phyloP scores from a whole-genome alignment of 2,888 invertebrate species.

The Opisthograptis luteolata region DNA sequence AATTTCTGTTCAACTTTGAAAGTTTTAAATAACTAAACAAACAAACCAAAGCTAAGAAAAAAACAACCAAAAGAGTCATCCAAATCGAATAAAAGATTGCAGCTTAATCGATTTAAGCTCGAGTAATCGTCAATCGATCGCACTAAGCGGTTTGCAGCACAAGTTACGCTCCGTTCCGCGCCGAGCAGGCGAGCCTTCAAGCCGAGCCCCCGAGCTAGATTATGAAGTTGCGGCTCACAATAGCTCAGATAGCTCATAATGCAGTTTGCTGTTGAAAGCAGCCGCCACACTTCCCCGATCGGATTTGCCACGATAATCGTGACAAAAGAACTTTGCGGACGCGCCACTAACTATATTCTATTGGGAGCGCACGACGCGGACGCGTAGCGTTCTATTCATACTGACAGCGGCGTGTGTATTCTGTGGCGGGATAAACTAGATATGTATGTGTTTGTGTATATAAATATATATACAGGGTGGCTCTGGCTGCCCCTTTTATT shows the following conservation, averaged over 20 bases:
- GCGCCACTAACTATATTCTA: conserved; percentile 58
- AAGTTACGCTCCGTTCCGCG: conserved; percentile 49
- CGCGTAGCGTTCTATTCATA: conserved; percentile 67
- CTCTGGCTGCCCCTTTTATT: too few relatives aligned
- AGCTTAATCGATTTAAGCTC: conserved; percentile 12
- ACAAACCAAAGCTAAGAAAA: not conserved
- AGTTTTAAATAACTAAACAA: too few relatives aligned
- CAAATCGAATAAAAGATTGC: not conserved
- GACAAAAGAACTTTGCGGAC: conserved; percentile 82
- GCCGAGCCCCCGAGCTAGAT: conserved; percentile 58
- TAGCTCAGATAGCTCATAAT: conserved; percentile 80
- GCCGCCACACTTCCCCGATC: conserved; percentile 79
- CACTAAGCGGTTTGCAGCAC: conserved; percentile 24
- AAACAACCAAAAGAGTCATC: not conserved
- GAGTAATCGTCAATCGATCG: conserved; percentile 7
- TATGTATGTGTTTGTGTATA: too few relatives aligned
- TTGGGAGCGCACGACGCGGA: conserved; percentile 59
- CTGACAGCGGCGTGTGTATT: conserved; percentile 35
- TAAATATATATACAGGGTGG: too few relatives aligned
- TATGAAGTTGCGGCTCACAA: conserved; percentile 65
- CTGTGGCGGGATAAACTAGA: conserved; percentile 18
- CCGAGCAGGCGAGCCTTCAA: conserved; percentile 48
- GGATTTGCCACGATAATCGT: conserved; percentile 82
- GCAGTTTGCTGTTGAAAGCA: conserved; percentile 81
- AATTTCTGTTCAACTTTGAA: too few relatives aligned